Evolutionary conservation across 1,140 invertebrate genomes (phyloP), one percentile per base, ranked within the genome.

Genomic region (Cyrtorhinus lividipennis): DNA sequence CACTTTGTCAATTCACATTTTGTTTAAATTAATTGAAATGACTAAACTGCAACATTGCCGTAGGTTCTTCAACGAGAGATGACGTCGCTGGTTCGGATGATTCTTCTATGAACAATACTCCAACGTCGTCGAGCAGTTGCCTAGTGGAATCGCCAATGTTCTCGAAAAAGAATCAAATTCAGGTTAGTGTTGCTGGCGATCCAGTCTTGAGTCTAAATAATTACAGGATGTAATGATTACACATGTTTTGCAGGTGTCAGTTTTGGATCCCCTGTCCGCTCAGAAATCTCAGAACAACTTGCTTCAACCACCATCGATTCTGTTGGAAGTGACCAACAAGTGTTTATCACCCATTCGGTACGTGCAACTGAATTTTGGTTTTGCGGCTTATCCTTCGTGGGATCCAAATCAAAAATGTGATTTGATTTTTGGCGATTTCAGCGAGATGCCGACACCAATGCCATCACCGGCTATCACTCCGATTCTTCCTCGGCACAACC

Each of bases 301-400:
- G 1, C 73, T 81, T 24, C 81, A 83, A 72, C 83, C 82, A 24
- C 82, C 83, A 13, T 81, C 80, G 24, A 86, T 86, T 64, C 75
- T 85, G 13, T 74, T 87, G 26, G 85, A 88, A 76, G 82, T 86
- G 62, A 84, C 85, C 5, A 83, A 81, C 67, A 83, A 83, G 71
- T 86, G 84, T 59, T 75, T 87, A 59, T 86, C 84, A 26, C 83
- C 85, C 0, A 86, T 87, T 62, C 75, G 48, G 48, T 53, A 20
- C 10, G 48, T 44, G 38, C 8, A 44, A 8, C 8, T n/a, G 8
- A 10, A 44, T n/a, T 44, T 44, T n/a, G n/a, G n/a, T n/a, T n/a
- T n/a, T n/a, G n/a, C n/a, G n/a, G n/a, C n/a, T n/a, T n/a, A n/a
- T n/a, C n/a, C n/a, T n/a, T n/a, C n/a, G n/a, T n/a, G n/a, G n/a